Evolutionary conservation across 2,113 vertebrate genomes (phyloP).

Genomic region (Lophochroa leadbeateri): DNA sequence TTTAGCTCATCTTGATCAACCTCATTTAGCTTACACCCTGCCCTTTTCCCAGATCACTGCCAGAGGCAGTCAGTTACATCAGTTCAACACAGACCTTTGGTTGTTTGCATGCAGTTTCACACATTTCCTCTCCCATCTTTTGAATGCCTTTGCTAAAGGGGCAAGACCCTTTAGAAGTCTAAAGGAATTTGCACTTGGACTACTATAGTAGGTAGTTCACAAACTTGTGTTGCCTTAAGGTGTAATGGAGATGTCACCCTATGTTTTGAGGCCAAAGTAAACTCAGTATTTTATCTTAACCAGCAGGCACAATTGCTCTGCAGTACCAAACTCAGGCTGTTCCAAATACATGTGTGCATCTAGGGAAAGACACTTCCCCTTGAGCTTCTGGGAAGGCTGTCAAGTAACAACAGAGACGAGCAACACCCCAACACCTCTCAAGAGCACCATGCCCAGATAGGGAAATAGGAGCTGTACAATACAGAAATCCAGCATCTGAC

Average conservation of each 20-base stretch:
- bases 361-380: neutral
- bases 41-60: neutral
- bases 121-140: neutral
- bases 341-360: accelerated
- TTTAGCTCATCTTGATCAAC: constrained; percentile 13
- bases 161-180: neutral
- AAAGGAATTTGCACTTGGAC: neutral
- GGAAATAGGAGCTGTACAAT: neutral
- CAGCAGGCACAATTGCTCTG: neutral
- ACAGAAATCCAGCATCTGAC: constrained; percentile 52
- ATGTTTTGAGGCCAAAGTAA: neutral
- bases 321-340: neutral
- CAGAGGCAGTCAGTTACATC: neutral
- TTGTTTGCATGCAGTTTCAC: neutral
- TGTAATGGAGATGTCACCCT: neutral
- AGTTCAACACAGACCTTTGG: neutral
- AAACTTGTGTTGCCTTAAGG: neutral
- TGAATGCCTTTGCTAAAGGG: neutral
- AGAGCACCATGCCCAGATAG: neutral
- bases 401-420: neutral
- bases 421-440: neutral
- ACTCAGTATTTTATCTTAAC: neutral
- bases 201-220: neutral
- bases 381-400: neutral
- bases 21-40: neutral